Conservation (phyloP, 30 jellyfish, hydroid and myxozoan species). For the Sanderia malayensis region DNA sequence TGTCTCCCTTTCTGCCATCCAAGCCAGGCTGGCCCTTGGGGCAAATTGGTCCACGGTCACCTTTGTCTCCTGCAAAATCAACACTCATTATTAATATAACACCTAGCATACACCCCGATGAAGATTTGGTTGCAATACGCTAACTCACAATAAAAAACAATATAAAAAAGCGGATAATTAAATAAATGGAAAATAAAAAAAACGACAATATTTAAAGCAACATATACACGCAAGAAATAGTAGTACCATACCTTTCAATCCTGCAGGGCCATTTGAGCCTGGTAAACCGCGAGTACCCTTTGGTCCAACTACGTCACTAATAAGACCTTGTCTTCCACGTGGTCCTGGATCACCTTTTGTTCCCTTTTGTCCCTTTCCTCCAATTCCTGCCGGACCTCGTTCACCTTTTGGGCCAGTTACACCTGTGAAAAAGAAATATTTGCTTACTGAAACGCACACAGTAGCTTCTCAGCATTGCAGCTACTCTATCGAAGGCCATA, state of each 20-base stretch:
- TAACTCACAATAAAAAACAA: too few species aligned
- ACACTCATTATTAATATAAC: too few species aligned
- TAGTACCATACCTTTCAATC: constrained; percentile 59
- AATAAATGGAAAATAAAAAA: too few species aligned
- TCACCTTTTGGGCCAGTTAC: constrained; percentile 73
- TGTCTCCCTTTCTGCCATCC: constrained; percentile 64
- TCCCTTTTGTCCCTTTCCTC: constrained; percentile 86
- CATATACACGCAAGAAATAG: too few species aligned
- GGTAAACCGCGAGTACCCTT: constrained; percentile 88
- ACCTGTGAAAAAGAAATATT: constrained; percentile 10
- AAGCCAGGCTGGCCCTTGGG: constrained; percentile 74
- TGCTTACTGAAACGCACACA: too few species aligned
- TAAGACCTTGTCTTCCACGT: constrained; percentile 79
- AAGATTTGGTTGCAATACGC: too few species aligned
- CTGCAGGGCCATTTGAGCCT: constrained; percentile 78
- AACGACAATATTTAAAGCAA: too few species aligned
- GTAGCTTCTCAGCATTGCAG: too few species aligned
- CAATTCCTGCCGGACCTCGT: constrained; percentile 70
- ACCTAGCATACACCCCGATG: too few species aligned
- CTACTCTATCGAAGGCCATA: too few species aligned
- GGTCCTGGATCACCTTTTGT: constrained; percentile 87
- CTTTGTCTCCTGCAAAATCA: constrained; percentile 64
- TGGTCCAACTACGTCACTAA: constrained; percentile 91
- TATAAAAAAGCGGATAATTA: too few species aligned
- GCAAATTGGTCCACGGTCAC: constrained; percentile 73